Conservation (phyloP, 2,797 vertebrate genomes). For the Babyrousa celebensis region DNA sequence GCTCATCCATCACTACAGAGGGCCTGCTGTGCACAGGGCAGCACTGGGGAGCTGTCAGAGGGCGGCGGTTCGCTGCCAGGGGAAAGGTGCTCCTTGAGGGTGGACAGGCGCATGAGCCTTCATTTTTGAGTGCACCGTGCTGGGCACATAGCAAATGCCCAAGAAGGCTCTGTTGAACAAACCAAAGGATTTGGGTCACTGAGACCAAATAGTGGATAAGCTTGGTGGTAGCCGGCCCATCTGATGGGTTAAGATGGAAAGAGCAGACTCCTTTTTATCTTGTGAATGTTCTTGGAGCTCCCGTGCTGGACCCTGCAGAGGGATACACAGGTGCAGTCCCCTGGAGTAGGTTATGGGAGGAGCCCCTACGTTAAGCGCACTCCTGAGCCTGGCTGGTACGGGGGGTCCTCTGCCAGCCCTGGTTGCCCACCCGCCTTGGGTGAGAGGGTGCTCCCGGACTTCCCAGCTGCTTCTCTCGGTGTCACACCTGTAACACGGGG, state of each 20-base stretch:
- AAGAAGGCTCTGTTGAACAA: conserved; percentile 4
- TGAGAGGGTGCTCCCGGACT: not conserved
- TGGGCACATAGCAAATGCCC: conserved; percentile 3
- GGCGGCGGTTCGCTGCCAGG: not conserved
- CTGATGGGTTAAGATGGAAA: conserved; percentile 45
- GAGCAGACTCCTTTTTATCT: not conserved
- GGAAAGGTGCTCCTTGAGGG: not conserved
- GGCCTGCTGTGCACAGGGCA: not conserved
- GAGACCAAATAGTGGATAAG: conserved; percentile 45
- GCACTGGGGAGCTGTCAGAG: not conserved
- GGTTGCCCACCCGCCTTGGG: not conserved
- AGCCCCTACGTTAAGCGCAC: not conserved
- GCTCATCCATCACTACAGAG: not conserved
- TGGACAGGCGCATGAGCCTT: not conserved
- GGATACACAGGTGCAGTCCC: not conserved
- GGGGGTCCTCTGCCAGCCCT: not conserved
- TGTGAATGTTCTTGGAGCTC: not conserved
- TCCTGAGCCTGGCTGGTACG: not conserved
- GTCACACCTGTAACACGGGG: not conserved
- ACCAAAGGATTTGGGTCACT: conserved; percentile 47
- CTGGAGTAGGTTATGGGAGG: not conserved
- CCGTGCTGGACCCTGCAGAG: not conserved
- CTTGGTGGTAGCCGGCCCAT: conserved; percentile 41
- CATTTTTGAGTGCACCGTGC: not conserved
- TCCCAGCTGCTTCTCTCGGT: not conserved